Conservation (phyloP, 2,888 invertebrate species). For the Fragum whitleyi region DNA sequence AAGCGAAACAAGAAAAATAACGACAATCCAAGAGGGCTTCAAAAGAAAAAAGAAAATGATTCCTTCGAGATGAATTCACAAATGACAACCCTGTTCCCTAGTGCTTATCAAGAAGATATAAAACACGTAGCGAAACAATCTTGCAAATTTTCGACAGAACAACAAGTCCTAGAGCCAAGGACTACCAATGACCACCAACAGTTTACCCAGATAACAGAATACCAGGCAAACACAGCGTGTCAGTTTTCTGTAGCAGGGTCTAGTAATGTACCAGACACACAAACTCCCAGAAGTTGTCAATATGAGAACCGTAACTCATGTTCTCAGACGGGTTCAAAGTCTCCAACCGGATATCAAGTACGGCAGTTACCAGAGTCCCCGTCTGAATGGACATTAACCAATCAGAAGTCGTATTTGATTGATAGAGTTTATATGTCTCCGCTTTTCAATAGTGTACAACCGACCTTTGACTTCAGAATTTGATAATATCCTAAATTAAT, state of each 20-base stretch:
- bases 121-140: background rate
- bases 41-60: background rate
- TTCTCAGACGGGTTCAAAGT: background rate
- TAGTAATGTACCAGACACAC: background rate
- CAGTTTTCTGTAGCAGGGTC: background rate
- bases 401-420: background rate
- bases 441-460: conserved; percentile 4
- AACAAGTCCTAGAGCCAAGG: background rate
- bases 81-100: background rate
- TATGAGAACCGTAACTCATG: background rate
- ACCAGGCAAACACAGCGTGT: background rate
- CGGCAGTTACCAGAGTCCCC: background rate
- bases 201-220: background rate
- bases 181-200: background rate
- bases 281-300: conserved; percentile 3
- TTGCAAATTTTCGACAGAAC: background rate
- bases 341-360: background rate
- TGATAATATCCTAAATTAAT: background rate
- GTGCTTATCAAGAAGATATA: background rate
- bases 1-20: conserved; percentile 88
- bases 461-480: conserved; percentile 4
- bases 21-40: background rate
- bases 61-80: no score
- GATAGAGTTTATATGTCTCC: conserved; percentile 6
- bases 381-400: conserved; percentile 13